Percentiles rank a stretch among this genome's conserved stretches.
phyloP scores from a whole-genome alignment of 2,888 invertebrate genomes.

The Sarcophaga variegata region DNA sequence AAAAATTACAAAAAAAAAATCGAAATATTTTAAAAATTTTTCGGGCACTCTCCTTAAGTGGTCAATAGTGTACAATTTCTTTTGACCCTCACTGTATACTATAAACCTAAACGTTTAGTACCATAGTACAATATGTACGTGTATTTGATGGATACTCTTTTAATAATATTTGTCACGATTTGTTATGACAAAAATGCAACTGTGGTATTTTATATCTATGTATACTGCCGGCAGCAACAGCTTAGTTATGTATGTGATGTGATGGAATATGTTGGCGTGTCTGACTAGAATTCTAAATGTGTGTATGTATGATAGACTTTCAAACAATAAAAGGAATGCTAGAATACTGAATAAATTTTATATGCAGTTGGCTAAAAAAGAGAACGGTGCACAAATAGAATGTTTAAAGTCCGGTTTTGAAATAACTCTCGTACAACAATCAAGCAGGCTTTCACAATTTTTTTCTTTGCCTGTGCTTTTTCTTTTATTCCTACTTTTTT shows the following conservation, averaged over 20 bases:
- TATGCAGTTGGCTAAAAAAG: neutral
- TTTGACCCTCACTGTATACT: neutral
- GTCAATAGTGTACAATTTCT: too few relatives aligned
- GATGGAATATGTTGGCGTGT: slow-evolving; percentile 46
- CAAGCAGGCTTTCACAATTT: slow-evolving; percentile 51
- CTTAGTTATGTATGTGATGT: slow-evolving; percentile 20
- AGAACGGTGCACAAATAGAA: neutral
- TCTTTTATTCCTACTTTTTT: neutral
- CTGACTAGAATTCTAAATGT: slow-evolving; percentile 64
- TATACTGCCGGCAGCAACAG: neutral
- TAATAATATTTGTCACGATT: slow-evolving; percentile 67
- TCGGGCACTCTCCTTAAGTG: too few relatives aligned
- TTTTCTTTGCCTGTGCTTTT: neutral
- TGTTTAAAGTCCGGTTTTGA: slow-evolving; percentile 65
- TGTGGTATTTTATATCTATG: slow-evolving; percentile 53
- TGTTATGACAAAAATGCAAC: slow-evolving; percentile 68
- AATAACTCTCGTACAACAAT: slow-evolving; percentile 24
- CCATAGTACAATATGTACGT: slow-evolving; percentile 9
- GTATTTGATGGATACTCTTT: slow-evolving; percentile 29
- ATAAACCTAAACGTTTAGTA: neutral
- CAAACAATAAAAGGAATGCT: slow-evolving; percentile 39
- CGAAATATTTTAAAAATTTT: too few relatives aligned
- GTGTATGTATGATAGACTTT: slow-evolving; percentile 4
- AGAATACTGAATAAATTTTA: slow-evolving; percentile 19
- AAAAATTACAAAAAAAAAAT: too few relatives aligned